These are phyloP conservation scores for Drosophila setifemur DNA, from an alignment of 1,140 invertebrate species.

Conservation along the genomic window DNA sequence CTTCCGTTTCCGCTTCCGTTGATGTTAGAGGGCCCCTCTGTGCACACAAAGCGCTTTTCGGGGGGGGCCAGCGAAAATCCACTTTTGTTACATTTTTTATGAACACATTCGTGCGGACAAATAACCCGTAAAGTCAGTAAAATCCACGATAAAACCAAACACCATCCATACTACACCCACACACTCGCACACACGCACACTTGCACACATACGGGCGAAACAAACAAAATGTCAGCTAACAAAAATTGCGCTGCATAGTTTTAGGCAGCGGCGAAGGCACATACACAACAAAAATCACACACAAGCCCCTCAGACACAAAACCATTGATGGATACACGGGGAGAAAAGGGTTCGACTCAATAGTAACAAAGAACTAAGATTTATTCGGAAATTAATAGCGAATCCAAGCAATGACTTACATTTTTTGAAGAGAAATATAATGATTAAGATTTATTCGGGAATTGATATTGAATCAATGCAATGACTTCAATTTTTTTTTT, in stretches of 20 bases:
- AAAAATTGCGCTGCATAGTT: conserved; percentile 74
- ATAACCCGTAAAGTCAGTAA: conserved; percentile 76
- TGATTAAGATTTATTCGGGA: too few relatives aligned
- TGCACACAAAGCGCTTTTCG: conserved; percentile 41
- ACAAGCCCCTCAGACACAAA: conserved; percentile 32
- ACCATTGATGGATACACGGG: conserved; percentile 27
- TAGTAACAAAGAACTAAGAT: too few relatives aligned
- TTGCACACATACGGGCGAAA: conserved; percentile 13
- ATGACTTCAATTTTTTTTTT: too few relatives aligned
- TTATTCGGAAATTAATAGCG: too few relatives aligned
- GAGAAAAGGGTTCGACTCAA: not conserved
- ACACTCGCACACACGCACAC: conserved; percentile 2
- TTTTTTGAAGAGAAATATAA: too few relatives aligned
- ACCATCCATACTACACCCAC: too few relatives aligned
- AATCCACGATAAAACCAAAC: conserved; percentile 70
- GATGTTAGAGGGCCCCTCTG: conserved; percentile 11
- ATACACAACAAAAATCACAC: conserved; percentile 29
- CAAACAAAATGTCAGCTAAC: conserved; percentile 70
- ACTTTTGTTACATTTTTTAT: conserved; percentile 79
- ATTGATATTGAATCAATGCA: too few relatives aligned
- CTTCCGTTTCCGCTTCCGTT: conserved; percentile 51
- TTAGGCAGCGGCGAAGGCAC: conserved; percentile 54
- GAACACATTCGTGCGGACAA: conserved; percentile 70
- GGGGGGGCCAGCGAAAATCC: conserved; percentile 47
- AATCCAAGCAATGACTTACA: too few relatives aligned